These are phyloP conservation scores for Halesus radiatus DNA, from an alignment of 1,140 invertebrate genomes.

Conservation along the genomic window DNA sequence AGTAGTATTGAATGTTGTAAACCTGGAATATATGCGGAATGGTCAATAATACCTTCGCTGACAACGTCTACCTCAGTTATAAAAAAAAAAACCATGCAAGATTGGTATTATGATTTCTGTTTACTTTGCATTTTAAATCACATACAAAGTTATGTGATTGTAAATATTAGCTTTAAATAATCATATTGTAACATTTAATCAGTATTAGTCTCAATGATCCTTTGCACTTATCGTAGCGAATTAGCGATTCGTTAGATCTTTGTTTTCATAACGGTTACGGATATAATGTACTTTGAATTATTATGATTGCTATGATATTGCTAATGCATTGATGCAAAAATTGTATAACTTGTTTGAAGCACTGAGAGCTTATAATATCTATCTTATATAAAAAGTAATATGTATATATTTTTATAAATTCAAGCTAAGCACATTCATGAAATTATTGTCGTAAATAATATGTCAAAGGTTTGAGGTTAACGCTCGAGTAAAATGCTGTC, in stretches of 20 bases:
- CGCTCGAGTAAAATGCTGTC: too few relatives aligned
- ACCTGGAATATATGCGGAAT: not conserved
- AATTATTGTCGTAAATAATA: too few relatives aligned
- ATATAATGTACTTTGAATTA: too few relatives aligned
- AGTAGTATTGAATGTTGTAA: slow-evolving; percentile 39
- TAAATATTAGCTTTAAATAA: slow-evolving; percentile 31
- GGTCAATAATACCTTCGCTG: slow-evolving; percentile 33
- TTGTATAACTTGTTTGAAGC: not conserved
- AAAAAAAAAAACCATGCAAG: slow-evolving; percentile 43
- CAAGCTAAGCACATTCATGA: not conserved
- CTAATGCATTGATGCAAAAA: too few relatives aligned
- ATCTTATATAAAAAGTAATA: too few relatives aligned
- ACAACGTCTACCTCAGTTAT: slow-evolving; percentile 47
- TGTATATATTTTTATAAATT: not conserved
- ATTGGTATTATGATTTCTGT: slow-evolving; percentile 56
- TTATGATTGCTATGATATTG: too few relatives aligned
- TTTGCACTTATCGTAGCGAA: not conserved
- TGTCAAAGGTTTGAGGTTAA: too few relatives aligned
- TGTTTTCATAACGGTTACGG: too few relatives aligned
- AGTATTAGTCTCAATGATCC: slow-evolving; percentile 1
- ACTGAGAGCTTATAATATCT: not conserved
- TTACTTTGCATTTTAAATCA: slow-evolving; percentile 48
- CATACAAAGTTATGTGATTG: slow-evolving; percentile 10
- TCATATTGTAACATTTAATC: not conserved
- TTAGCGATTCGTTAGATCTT: too few relatives aligned